Evolutionary conservation across 2,888 invertebrate genomes (phyloP).

Genomic region (Cheilosia vulpina): DNA sequence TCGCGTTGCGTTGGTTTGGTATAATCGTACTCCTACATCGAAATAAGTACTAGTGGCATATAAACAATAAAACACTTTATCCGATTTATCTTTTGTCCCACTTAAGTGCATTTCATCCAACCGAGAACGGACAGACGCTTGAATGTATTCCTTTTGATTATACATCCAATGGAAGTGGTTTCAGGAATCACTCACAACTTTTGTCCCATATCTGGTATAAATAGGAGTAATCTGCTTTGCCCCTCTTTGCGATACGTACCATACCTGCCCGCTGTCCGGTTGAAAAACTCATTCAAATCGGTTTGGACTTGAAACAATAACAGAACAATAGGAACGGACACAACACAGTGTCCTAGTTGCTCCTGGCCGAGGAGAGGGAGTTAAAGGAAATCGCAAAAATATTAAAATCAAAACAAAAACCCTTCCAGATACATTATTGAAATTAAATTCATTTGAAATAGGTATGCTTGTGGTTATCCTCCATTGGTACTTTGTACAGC

Average conservation of each 20-base stretch:
- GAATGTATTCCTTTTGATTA: slow-evolving; percentile 43
- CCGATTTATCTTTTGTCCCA: slow-evolving; percentile 57
- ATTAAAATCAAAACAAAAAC: slow-evolving; percentile 31
- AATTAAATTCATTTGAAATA: slow-evolving; percentile 39
- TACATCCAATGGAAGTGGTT: slow-evolving; percentile 31
- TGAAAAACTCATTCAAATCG: slow-evolving; percentile 18
- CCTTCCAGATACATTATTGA: slow-evolving; percentile 45
- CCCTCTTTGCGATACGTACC: neutral
- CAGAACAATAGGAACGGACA: slow-evolving; percentile 19
- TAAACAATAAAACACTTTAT: slow-evolving; percentile 54
- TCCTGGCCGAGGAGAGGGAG: neutral
- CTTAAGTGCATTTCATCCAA: slow-evolving; percentile 48
- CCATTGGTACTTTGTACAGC: slow-evolving; percentile 18
- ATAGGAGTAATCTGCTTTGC: slow-evolving; percentile 16
- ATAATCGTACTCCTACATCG: neutral
- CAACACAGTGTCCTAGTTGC: neutral
- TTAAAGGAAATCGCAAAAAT: slow-evolving; percentile 7
- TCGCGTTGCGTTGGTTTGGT: neutral
- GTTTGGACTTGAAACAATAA: slow-evolving; percentile 18
- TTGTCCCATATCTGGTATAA: slow-evolving; percentile 7
- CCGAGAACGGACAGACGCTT: slow-evolving; percentile 7
- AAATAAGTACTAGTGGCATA: neutral
- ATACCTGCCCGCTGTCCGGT: slow-evolving; percentile 12
- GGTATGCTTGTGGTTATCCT: neutral
- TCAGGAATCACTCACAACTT: slow-evolving; percentile 40